Percentiles rank a stretch among this genome's conserved stretches.
phyloP scores from a whole-genome alignment of 1,140 invertebrate species.

The Spodoptera frugiperda region DNA sequence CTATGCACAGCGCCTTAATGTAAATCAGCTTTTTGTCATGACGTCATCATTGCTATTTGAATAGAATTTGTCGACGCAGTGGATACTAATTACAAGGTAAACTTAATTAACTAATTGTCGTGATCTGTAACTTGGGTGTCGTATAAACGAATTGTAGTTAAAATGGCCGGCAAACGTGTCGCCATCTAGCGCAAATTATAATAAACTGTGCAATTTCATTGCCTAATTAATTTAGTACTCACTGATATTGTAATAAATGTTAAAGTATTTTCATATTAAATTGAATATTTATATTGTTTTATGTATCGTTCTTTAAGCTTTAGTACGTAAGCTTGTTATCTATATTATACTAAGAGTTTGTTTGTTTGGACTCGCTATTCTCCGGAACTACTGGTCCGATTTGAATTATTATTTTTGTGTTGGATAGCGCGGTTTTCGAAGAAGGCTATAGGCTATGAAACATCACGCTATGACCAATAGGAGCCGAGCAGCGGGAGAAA shows the following conservation, averaged over 20 bases:
- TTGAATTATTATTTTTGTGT: too few relatives aligned
- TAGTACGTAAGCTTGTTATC: slow-evolving; percentile 41
- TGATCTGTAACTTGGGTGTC: slow-evolving; percentile 22
- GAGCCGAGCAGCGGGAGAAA: too few relatives aligned
- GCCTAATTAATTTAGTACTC: slow-evolving; percentile 41
- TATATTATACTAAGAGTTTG: too few relatives aligned
- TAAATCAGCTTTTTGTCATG: background rate
- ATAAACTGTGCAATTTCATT: slow-evolving; percentile 46
- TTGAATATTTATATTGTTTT: slow-evolving; percentile 38
- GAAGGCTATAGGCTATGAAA: too few relatives aligned
- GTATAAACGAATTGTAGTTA: slow-evolving; percentile 30
- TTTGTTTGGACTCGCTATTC: too few relatives aligned
- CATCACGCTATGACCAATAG: too few relatives aligned
- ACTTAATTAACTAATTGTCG: slow-evolving; percentile 16
- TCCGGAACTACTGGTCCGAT: too few relatives aligned
- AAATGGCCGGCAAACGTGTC: slow-evolving; percentile 1
- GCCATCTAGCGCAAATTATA: slow-evolving; percentile 45
- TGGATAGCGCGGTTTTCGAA: too few relatives aligned
- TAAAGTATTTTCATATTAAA: slow-evolving; percentile 45
- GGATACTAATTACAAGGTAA: slow-evolving; percentile 4
- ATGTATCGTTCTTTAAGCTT: slow-evolving; percentile 36
- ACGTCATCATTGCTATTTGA: too few relatives aligned
- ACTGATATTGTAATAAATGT: slow-evolving; percentile 39
- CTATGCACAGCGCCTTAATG: too few relatives aligned
- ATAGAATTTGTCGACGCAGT: background rate